Evolutionary conservation across 2,888 invertebrate genomes (phyloP), one percentile per base, ranked within the genome.

Genomic region (Hyles lineata): DNA sequence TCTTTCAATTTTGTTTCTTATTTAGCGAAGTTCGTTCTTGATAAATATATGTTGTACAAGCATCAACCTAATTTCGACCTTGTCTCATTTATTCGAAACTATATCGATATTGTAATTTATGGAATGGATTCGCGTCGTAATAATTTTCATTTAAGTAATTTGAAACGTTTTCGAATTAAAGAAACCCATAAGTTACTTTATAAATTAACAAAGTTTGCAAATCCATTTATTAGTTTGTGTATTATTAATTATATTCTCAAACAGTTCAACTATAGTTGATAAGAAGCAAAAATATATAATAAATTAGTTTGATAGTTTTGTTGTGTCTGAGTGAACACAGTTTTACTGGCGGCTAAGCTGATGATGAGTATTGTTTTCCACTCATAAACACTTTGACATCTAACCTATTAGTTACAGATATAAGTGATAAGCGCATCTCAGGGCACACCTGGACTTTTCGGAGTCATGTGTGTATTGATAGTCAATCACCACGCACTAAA

Each of bases 41-140:
- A 71, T 25, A 71, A 71, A 71, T 61, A 61, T 17, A 50, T n/a
- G 50, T 25, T 17, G 29, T 50, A 71, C n/a, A 62, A 71, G 15
- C 43, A 60, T 50, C 23, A 8, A 43, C 2, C 43, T 6, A 15
- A 71, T 71, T 61, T 71, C 25, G 19, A 15, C 60, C 6, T 70
- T 58, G 63, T 63, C 15, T 63, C 21, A 63, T 63, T 63, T 43
- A 43, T 63, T 63, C 11, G 21, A 63, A 63, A 63, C 63, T 63
- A 63, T 35, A 63, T 63, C 63, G 63, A 63, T 35, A 62, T 62
- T 35, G 21, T 35, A 35, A 62, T 43, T 63, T 63, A 43, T 63
- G n/a, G 63, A 43, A 43, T 21, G 21, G 21, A 63, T 43, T 63
- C 21, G 63, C 19, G 8, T 63, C 21, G 11, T 63, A 63, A 63